Evolutionary conservation across 2,888 invertebrate species (phyloP), one percentile per base, ranked within the genome.

Genomic region (Cataglyphis altisquamis): DNA sequence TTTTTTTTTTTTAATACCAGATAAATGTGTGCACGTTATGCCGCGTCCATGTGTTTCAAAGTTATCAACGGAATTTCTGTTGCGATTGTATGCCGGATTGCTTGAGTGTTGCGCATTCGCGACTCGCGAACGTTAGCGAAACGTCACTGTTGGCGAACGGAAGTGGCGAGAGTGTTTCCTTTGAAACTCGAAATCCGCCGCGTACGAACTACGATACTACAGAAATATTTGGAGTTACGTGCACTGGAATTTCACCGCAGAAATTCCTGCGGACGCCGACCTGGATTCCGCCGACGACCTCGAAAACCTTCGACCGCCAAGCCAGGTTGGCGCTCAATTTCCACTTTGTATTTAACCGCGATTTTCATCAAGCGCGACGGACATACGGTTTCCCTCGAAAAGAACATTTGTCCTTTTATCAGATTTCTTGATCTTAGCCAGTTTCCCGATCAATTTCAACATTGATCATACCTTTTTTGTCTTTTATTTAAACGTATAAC

Each of bases 261-360:
- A 88, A 87, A 91, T 93, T 91, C 92, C 91, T 90, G 91, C 84
- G 89, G 90, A 86, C 83, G 82, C 88, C 88, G 86, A 87, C 86
- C 88, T 84, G 90, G 88, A 92, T 93, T 90, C 91, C 90, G 84
- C 63, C 80, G 86, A 86, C 89, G 90, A 93, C 91, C 93, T 87
- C 91, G 86, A 90, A 91, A 91, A 91, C 88, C 89, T 90, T 88
- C 87, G 60, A 45, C 78, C 73, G 75, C 68, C 77, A 81, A 83
- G 89, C 86, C 74, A 60, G 75, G 86, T 75, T 83, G 86, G 73
- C 82, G 86, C 86, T 90, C 84, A 85, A 89, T 90, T 90, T 91
- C 84, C 87, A 86, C 88, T 92, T 91, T 86, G 87, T 90, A 80
- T 72, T 77, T 55, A 68, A 57, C 77, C 68, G 73, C 45, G 78